These are phyloP conservation scores for Acanthurus lineatus DNA, from an alignment of 2,797 vertebrate genomes.

Conservation along the genomic window DNA sequence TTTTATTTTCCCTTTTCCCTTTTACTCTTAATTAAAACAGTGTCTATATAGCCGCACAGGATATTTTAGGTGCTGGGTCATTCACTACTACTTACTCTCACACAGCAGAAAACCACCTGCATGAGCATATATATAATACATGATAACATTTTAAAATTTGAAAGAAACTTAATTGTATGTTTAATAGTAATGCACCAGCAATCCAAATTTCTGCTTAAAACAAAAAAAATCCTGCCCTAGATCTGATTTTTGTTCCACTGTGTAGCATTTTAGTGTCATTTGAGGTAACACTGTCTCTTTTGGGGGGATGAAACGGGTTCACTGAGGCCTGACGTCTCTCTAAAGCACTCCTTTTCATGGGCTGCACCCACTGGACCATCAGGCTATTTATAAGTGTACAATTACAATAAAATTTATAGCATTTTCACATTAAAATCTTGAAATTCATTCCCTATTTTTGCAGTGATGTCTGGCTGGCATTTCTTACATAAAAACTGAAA, in stretches of 20 bases:
- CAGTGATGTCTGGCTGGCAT: neutral
- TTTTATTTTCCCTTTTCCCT: conserved; percentile 19
- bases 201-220: neutral
- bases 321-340: neutral
- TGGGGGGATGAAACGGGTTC: neutral
- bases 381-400: neutral
- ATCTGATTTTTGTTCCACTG: conserved; percentile 7
- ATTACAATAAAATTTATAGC: neutral
- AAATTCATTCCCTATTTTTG: neutral
- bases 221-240: conserved; percentile 9
- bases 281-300: neutral
- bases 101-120: neutral
- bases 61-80: neutral
- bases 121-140: neutral
- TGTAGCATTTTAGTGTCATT: neutral
- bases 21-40: conserved; percentile 4
- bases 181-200: neutral
- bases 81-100: neutral
- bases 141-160: neutral
- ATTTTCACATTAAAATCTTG: neutral
- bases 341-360: too few relatives aligned
- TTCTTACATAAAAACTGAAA: neutral
- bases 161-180: neutral
- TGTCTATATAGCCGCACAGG: neutral
- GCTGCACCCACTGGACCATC: neutral